Base-by-base conservation (phyloP, 2,797 vertebrate species). In the Caiman crocodilus region DNA sequence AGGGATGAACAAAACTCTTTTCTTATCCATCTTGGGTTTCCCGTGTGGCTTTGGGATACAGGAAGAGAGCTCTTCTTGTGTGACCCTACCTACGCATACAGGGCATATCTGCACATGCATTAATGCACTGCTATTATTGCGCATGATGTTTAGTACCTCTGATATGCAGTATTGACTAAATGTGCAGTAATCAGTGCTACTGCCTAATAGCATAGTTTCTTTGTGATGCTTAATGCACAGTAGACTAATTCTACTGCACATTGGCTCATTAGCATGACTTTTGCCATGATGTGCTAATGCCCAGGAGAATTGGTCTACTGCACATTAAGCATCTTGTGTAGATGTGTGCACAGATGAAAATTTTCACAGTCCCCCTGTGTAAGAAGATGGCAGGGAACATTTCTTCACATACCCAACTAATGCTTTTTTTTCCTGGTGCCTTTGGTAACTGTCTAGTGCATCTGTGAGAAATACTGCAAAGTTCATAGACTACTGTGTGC, bases 301-400 rank as follows among this genome's bases (percentile, higher is more conserved):
- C 42, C 57, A 18, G 55, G 20, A 84, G 61, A 14, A 92, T 5
- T 12, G 50, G 30, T 35, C 58, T 14, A 82, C 42, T 79, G n/a
- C 82, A 10, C 7, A 74, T 12, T 78, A 2, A 42, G 42, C 42
- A 42, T 42, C 42, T 42, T 42, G 42, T 42, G 42, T 42, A 42
- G 42, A 4, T 64, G 63, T 74, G 20, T 71, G 61, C 28, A 60
- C 7, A 0, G 0, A 23, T 13, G 55, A 5, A 60, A 15, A 63
- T 13, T 81, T 60, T 76, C n/a, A 17, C 11, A 74, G 69, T 14
- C 21, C 63, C 16, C 60, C 42, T n/a, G 71, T 17, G 14, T 10
- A 6, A 65, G 64, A 9, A 15, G 17, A 55, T 55, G n/a, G n/a
- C n/a, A n/a, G n/a, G n/a, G n/a, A n/a, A n/a, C n/a, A n/a, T n/a